Percentiles rank a stretch among this genome's conserved stretches.
These are phyloP conservation scores for Pseudomyrmex sp. DNA, from an alignment of 1,140 invertebrate species.

Conservation along the genomic window DNA sequence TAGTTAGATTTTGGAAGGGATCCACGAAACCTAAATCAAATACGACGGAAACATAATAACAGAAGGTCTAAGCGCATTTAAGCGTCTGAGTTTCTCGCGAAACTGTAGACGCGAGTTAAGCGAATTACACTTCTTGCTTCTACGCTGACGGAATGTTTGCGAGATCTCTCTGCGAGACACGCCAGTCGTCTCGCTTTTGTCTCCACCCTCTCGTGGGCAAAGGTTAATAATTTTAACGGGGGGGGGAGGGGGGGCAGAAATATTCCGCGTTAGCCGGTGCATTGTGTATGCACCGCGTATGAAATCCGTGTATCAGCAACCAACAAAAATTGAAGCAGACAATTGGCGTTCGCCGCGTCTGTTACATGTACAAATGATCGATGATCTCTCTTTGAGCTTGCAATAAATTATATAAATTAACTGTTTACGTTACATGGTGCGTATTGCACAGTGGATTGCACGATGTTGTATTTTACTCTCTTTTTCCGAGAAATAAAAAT, in stretches of 20 bases:
- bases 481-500: no score
- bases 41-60: constrained; percentile 29
- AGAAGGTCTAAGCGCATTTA: constrained; percentile 8
- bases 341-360: background rate
- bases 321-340: constrained; percentile 1
- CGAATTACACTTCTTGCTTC: constrained; percentile 43
- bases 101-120: constrained; percentile 35
- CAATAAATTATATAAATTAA: constrained; percentile 19
- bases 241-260: background rate
- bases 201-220: constrained; percentile 17
- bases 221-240: constrained; percentile 41
- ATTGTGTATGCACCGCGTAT: background rate
- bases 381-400: background rate
- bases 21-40: constrained; percentile 14
- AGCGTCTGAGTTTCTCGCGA: constrained; percentile 6
- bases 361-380: background rate
- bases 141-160: constrained; percentile 40
- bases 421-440: background rate
- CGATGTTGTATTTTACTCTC: no score
- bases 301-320: constrained; percentile 5
- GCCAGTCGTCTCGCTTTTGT: constrained; percentile 15
- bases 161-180: constrained; percentile 22
- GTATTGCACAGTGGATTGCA: no score
- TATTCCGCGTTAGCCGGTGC: constrained; percentile 12
- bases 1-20: background rate